Base-by-base conservation (phyloP, 2,113 vertebrate genomes). In the Pitta sordida region DNA sequence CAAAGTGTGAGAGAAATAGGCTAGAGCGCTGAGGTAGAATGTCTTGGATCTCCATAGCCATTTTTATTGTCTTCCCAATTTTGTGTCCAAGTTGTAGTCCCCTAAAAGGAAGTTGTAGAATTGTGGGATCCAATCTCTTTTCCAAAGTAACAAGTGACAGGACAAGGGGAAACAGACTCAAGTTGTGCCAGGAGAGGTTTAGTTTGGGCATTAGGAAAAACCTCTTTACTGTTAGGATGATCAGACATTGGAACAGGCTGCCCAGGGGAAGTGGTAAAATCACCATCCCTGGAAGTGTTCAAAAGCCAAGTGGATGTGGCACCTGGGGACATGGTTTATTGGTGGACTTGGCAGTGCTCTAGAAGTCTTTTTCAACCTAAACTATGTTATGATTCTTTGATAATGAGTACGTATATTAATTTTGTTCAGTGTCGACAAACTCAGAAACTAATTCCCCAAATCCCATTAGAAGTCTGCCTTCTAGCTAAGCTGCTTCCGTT, bases 71-170 rank as follows among this genome's bases (percentile, higher is more conserved):
- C 13, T 64, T 30, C 39, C 20, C 10, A 43, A 64, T 32, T 64
- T 64, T 41, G 15, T 75, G 34, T 55, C 41, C 26, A 27, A 19
- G 55, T 12, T 69, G 36, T 10, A 41, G 14, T 55, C 60, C 30
- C 48, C 46, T 74, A 46, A 53, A 67, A 60, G 44, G 21, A 67
- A 7, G 8, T 8, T 53, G 12, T 29, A 43, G 18, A 0, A 0
- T 55, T 22, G 22, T 53, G 15, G 0, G 0, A 6, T 32, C 44
- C 5, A 1, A 8, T 46, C 30, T 48, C 26, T 81, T 80, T 27
- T 81, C 13, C 39, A 11, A 17, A 9, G 23, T 58, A 43, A 17
- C 41, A 43, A 32, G 13, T 13, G 8, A 34, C 11, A 56, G 32
- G n/a, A 67, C 5, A 18, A 52, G 30, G 76, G 26, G 41, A 58